Evolutionary conservation across 2,888 invertebrate species (phyloP), one percentile per base, ranked within the genome.

Genomic region (Abscondita cerata): DNA sequence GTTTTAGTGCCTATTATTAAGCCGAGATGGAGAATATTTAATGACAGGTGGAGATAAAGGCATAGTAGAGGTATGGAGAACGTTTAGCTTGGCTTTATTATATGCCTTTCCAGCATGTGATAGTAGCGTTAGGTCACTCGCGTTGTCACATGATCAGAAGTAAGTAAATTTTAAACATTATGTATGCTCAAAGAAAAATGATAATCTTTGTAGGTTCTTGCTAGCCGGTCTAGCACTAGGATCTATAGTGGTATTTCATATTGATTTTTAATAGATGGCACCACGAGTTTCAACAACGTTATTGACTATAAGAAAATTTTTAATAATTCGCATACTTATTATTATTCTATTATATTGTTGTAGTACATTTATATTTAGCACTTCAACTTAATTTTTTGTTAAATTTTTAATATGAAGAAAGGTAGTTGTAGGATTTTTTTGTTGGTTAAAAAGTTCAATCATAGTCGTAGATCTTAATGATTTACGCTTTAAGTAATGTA

Each of bases 201-300:
- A n/a, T n/a, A n/a, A n/a, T n/a, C n/a, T 63, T 73, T 67, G 68
- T 82, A 98, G 97, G 81, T 98, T 97, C 85, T 86, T 99, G 71
- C 84, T 99, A 76, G 98, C 98, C 72, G 99, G 99, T 55, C 85
- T 99, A 59, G 95, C 97, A 59, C 95, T 98, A 71, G 99, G 99
- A 54, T 97, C 98, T 54, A 91, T 99, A 71, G 95, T 99, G 65
- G 97, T 99, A 74, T 98, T 98, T 85, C 98, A 99, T 85, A 97
- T 99, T 81, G 98, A 99, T 83, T 99, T n/a, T 99, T 86, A 99
- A 99, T 83, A 87, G 95, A 78, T 96, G 96, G 96, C 96, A 96
- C 82, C 95, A 96, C 80, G 95, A 96, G 82, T 96, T 95, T 82
- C 95, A 96, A 78, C 95, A 95, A 81, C 89, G 95, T 74, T 95